Conservation (phyloP, 2,888 invertebrate genomes). For the Dryobota labecula region DNA sequence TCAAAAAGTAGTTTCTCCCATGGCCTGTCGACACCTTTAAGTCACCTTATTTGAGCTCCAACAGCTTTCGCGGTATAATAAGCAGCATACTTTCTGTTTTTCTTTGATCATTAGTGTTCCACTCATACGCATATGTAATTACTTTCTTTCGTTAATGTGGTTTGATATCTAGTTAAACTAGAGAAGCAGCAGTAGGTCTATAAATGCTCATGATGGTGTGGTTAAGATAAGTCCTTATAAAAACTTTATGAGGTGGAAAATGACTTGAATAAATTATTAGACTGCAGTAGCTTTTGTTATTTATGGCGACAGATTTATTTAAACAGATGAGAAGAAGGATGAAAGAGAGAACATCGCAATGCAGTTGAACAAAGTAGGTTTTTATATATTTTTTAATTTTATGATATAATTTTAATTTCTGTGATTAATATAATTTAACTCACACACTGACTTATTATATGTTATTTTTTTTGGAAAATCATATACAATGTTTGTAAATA, state of each 20-base stretch:
- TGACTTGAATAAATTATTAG: not conserved
- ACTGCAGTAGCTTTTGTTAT: not conserved
- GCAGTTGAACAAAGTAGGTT: too few relatives aligned
- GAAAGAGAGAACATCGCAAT: not conserved
- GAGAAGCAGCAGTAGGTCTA: not conserved
- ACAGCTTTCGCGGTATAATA: slow-evolving; percentile 47
- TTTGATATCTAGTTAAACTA: slow-evolving; percentile 5
- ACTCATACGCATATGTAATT: slow-evolving; percentile 30
- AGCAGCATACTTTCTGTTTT: slow-evolving; percentile 32
- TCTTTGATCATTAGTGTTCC: slow-evolving; percentile 19
- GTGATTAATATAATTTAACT: too few relatives aligned
- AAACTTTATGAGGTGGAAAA: not conserved
- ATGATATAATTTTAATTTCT: too few relatives aligned
- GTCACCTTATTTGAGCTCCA: slow-evolving; percentile 39
- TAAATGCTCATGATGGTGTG: not conserved
- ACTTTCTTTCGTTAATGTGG: slow-evolving; percentile 24
- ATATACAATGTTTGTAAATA: too few relatives aligned
- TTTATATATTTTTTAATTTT: too few relatives aligned
- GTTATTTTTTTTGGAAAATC: too few relatives aligned
- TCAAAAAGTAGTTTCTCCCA: slow-evolving; percentile 33
- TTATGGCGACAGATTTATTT: too few relatives aligned
- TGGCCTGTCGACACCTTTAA: slow-evolving; percentile 29
- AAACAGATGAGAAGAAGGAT: not conserved
- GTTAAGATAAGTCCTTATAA: not conserved
- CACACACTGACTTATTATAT: too few relatives aligned